Conservation (phyloP, 2,888 invertebrate genomes). For the Aphidoletes aphidimyza region DNA sequence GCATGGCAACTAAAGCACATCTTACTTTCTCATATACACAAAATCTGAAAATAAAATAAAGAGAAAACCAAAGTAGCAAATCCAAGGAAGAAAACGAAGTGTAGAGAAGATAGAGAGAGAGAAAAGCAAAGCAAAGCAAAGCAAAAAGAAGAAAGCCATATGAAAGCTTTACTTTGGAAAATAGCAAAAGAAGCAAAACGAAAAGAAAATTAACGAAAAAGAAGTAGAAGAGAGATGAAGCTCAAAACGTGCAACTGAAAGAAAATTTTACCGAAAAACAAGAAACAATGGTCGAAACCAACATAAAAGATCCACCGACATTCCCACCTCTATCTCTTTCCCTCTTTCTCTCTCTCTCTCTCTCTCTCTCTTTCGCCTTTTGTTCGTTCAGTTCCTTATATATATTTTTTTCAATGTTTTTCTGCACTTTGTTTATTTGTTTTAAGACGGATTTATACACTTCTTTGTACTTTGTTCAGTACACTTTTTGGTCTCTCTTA, state of each 20-base stretch:
- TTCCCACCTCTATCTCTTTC: background rate
- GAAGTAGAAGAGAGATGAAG: background rate
- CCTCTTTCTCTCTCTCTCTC: background rate
- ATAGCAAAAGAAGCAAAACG: background rate
- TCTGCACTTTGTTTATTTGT: too few species aligned
- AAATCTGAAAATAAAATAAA: background rate
- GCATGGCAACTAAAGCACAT: conserved; percentile 11
- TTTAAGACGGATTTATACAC: too few species aligned
- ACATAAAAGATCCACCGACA: background rate
- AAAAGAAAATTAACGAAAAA: too few species aligned
- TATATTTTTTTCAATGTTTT: background rate
- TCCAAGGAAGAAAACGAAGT: background rate
- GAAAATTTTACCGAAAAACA: background rate
- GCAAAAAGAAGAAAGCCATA: background rate
- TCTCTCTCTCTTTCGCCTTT: background rate
- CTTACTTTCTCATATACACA: background rate
- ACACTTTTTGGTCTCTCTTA: background rate
- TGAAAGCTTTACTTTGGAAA: conserved; percentile 16
- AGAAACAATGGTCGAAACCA: background rate
- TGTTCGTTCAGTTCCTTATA: too few species aligned
- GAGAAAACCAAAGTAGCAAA: background rate
- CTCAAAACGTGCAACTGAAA: conserved; percentile 34
- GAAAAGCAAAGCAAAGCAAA: background rate
- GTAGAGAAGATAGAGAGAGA: background rate
- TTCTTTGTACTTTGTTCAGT: background rate